phyloP scores from a whole-genome alignment of 2,888 invertebrate genomes.

The Cerceris rybyensis region DNA sequence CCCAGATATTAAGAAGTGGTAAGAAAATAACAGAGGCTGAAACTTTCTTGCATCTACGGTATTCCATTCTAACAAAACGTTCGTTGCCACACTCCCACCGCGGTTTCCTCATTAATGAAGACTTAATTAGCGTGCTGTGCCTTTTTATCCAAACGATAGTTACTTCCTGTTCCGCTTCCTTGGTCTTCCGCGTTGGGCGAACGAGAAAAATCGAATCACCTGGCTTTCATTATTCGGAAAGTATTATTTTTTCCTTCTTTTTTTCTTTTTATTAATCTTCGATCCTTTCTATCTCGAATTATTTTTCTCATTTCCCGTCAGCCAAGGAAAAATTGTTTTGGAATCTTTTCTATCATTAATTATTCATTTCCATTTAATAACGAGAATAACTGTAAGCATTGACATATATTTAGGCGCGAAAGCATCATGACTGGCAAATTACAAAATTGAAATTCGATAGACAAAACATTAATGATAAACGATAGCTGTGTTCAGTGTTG shows the following conservation, averaged over 20 bases:
- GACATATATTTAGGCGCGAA: no score
- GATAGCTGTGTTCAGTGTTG: no score
- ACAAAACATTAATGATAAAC: no score
- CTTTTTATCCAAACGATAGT: conserved; percentile 71
- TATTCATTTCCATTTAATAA: no score
- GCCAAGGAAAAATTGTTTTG: no score
- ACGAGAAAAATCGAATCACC: conserved; percentile 46
- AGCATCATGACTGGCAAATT: no score
- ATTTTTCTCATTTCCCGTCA: no score
- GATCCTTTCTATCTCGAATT: conserved; percentile 15
- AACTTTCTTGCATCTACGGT: conserved; percentile 8
- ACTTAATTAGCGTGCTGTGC: conserved; percentile 58
- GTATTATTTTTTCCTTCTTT: conserved; percentile 36
- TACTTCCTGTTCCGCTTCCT: conserved; percentile 72
- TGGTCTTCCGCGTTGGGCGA: conserved; percentile 54
- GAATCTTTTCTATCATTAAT: no score
- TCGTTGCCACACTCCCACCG: conserved; percentile 27
- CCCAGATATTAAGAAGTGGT: neutral
- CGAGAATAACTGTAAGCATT: no score
- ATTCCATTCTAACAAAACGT: conserved; percentile 42
- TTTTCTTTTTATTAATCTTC: conserved; percentile 31
- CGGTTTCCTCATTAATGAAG: conserved; percentile 62
- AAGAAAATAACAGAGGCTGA: neutral
- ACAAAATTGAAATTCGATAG: no score
- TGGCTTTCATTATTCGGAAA: conserved; percentile 32